Conservation (phyloP, 2,113 vertebrate genomes). For the Malurus cyaneus region DNA sequence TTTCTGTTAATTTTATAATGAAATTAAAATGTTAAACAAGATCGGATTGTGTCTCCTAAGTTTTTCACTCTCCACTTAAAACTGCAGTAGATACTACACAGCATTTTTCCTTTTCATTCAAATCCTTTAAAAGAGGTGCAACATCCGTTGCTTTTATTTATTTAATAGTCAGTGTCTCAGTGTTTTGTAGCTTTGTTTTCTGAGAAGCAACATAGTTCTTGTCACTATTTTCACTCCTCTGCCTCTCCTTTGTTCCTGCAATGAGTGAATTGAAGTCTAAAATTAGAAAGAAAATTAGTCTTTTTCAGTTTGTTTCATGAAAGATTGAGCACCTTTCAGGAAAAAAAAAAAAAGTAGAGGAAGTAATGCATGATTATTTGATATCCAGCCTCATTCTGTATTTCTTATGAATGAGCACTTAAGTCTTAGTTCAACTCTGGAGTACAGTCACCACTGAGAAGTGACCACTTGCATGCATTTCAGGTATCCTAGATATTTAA, state of each 20-base stretch:
- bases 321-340: background rate
- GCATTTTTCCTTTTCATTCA: background rate
- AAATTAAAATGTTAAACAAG: fast-evolving
- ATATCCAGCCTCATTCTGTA: background rate
- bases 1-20: background rate
- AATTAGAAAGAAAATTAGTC: background rate
- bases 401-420: background rate
- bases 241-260: background rate
- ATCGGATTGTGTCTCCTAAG: background rate
- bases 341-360: background rate
- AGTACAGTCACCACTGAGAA: background rate
- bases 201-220: background rate
- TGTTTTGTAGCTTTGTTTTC: background rate
- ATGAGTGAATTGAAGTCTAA: background rate
- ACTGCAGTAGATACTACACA: background rate
- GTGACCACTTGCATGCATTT: background rate
- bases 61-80: background rate
- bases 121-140: background rate
- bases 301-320: background rate
- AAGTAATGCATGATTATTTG: background rate
- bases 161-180: background rate
- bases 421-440: fast-evolving
- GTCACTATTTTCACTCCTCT: background rate
- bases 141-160: background rate
- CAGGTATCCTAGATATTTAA: background rate